Conservation (phyloP, 2,113 vertebrate genomes). For the Myodes glareolus region DNA sequence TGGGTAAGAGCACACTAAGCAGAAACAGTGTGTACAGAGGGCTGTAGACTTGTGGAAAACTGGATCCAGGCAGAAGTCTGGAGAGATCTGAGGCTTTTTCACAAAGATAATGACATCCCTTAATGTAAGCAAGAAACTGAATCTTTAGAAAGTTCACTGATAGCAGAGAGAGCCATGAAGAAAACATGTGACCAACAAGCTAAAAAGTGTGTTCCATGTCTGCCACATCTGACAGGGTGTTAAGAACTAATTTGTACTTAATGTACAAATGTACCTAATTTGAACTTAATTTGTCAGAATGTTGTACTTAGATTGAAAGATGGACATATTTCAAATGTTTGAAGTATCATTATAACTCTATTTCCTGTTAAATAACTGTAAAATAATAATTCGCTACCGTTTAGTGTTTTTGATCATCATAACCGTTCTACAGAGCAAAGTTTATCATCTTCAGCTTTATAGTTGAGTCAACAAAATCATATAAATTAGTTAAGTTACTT, state of each 20-base stretch:
- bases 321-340: slow-evolving; percentile 6
- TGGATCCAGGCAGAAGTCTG: neutral
- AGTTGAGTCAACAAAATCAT: slow-evolving; percentile 14
- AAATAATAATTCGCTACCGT: slow-evolving; percentile 7
- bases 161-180: neutral
- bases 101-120: neutral
- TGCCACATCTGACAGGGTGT: neutral
- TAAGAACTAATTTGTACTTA: neutral
- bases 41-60: neutral
- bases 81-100: neutral
- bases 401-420: slow-evolving; percentile 8
- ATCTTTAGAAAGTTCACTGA: neutral
- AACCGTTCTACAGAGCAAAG: neutral
- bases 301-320: neutral
- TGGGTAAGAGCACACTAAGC: neutral
- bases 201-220: neutral
- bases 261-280: too few relatives aligned
- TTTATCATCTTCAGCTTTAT: neutral
- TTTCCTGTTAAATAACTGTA: slow-evolving; percentile 9
- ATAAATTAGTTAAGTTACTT: slow-evolving; percentile 21
- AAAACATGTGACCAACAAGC: neutral
- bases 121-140: neutral
- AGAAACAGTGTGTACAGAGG: neutral
- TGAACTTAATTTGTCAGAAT: neutral
- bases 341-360: neutral